phyloP scores from a whole-genome alignment of 2,888 invertebrate genomes.

The Idaea dimidiata region DNA sequence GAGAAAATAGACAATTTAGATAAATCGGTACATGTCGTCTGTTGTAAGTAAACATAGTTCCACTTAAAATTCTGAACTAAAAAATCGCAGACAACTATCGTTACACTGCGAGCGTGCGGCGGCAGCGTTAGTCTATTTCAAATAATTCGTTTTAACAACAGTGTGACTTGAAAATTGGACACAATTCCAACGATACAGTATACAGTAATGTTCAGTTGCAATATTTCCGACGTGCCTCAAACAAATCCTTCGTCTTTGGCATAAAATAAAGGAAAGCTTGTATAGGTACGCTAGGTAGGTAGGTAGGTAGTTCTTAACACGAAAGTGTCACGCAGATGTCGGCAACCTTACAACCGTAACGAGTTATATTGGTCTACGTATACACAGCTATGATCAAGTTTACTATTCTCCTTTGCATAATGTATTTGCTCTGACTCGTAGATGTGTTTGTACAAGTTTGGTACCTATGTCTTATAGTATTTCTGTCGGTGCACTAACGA shows the following conservation, averaged over 20 bases:
- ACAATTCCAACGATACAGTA: constrained; percentile 29
- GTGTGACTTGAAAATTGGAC: constrained; percentile 28
- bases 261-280: constrained; percentile 29
- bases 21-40: no score
- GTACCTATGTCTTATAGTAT: not conserved
- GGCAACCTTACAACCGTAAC: constrained; percentile 26
- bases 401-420: constrained; percentile 38
- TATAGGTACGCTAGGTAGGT: not conserved
- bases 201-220: constrained; percentile 32
- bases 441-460: constrained; percentile 14
- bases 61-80: not conserved
- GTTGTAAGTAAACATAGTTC: not conserved
- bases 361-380: constrained; percentile 34
- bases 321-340: constrained; percentile 28
- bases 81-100: not conserved
- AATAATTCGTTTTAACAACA: constrained; percentile 5
- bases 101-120: not conserved
- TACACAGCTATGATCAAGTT: constrained; percentile 32
- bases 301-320: constrained; percentile 18
- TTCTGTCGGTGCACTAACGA: not conserved
- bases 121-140: not conserved
- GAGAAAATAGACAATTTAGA: no score
- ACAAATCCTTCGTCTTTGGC: constrained; percentile 25
- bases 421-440: constrained; percentile 20
- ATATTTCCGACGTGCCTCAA: constrained; percentile 32